Evolutionary conservation across 2,113 vertebrate genomes (phyloP), one percentile per base, ranked within the genome.

Genomic region (Clarias macrocephalus): DNA sequence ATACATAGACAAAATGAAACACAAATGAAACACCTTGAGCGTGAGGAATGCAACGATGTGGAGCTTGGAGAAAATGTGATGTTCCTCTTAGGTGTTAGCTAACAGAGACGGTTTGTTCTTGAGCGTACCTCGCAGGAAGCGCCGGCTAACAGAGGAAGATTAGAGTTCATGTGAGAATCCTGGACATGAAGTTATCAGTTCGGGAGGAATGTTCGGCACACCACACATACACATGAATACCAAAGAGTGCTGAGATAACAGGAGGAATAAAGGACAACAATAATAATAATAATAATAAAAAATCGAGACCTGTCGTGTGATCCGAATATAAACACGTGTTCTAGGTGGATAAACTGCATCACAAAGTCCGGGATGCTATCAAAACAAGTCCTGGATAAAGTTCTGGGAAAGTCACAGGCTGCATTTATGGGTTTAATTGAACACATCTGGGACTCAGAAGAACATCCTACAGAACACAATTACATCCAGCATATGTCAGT

Each of bases 121-220:
- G 83, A 30, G 28, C 66, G 56, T 72, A 70, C 48, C 65, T 33
- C 19, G 56, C 82, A 65, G 80, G 80, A 82, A 48, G 80, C 42
- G 8, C 28, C 28, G 65, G 15, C 13, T 66, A 15, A 66, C n/a
- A 28, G 1, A 66, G 25, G 63, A 65, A 3, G 5, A 21, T 65
- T 13, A 8, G 21, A 2, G 23, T n/a, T 62, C 21, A 62, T 18
- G 59, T 60, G 59, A 60, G 7, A 60, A 21, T 60, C 59, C 48
- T 48, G 48, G 48, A 48, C 48, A 8, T 48, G 48, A 8, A 48
- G 48, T 11, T 2, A 63, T 65, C 23, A n/a, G 63, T 65, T 12
- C 10, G 4, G 10, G 23, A n/a, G 63, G 63, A 65, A 65, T 65
- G 63, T n/a, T 65, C 62, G 10, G 25, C 28, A 28, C 63, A 66